phyloP scores from a whole-genome alignment of 2,888 invertebrate species.

The Diaperis boleti region DNA sequence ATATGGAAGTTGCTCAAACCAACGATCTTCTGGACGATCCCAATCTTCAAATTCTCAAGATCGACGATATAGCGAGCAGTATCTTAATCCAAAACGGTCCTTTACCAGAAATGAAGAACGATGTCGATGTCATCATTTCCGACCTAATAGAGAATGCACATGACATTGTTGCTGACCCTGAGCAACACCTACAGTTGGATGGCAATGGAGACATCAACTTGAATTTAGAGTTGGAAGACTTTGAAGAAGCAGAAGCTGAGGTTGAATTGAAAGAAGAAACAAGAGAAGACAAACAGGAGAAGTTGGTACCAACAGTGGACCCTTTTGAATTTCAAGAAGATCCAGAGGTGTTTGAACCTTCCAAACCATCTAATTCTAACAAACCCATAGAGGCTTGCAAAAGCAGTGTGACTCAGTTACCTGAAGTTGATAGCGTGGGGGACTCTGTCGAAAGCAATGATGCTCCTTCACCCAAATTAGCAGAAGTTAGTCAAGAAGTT shows the following conservation, averaged over 20 bases:
- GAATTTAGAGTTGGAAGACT: slow-evolving; percentile 62
- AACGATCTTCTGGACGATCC: slow-evolving; percentile 58
- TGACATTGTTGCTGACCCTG: slow-evolving; percentile 64
- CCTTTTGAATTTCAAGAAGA: slow-evolving; percentile 66
- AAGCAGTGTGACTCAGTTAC: no score
- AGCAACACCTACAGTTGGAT: slow-evolving; percentile 63
- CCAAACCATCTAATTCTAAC: slow-evolving; percentile 27
- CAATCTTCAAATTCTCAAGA: slow-evolving; percentile 61
- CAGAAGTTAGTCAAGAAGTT: slow-evolving; percentile 24
- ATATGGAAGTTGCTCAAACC: slow-evolving; percentile 18
- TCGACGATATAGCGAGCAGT: slow-evolving; percentile 66
- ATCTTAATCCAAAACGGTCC: slow-evolving; percentile 67
- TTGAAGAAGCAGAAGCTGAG: slow-evolving; percentile 58
- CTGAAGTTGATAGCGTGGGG: no score
- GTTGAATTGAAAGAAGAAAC: slow-evolving; percentile 43
- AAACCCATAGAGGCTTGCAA: slow-evolving; percentile 14
- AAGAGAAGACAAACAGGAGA: slow-evolving; percentile 47
- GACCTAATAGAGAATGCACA: slow-evolving; percentile 69
- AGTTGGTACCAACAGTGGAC: slow-evolving; percentile 55
- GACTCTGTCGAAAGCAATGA: no score
- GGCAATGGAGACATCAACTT: slow-evolving; percentile 64
- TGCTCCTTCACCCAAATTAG: slow-evolving; percentile 42
- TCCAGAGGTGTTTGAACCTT: slow-evolving; percentile 56
- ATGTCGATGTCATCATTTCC: slow-evolving; percentile 69
- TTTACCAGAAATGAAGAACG: slow-evolving; percentile 68